Conservation (phyloP, 2,888 invertebrate genomes). For the Mycalesis mineus region DNA sequence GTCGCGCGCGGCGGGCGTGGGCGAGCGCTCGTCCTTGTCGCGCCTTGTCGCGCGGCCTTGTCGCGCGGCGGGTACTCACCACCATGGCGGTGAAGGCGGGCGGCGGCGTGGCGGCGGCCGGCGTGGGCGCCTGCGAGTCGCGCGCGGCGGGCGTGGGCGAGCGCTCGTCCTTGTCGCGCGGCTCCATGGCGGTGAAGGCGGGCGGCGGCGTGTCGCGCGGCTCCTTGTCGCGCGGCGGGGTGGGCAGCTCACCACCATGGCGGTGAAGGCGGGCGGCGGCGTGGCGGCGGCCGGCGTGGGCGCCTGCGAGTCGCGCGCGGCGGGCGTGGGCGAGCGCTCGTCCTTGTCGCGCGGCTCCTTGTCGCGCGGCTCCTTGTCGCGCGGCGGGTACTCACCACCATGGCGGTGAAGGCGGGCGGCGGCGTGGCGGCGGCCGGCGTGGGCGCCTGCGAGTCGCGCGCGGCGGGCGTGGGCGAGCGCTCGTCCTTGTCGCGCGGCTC, state of each 20-base stretch:
- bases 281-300: slow-evolving; percentile 48
- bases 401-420: slow-evolving; percentile 57
- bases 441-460: slow-evolving; percentile 45
- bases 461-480: slow-evolving; percentile 38
- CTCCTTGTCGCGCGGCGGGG: slow-evolving; percentile 84
- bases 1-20: slow-evolving; percentile 39
- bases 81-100: slow-evolving; percentile 53
- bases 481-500: slow-evolving; percentile 78
- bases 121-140: slow-evolving; percentile 49
- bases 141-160: slow-evolving; percentile 37
- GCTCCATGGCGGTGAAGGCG: too few relatives aligned
- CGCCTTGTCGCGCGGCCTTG: too few relatives aligned
- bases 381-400: slow-evolving; percentile 56
- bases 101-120: slow-evolving; percentile 51
- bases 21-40: slow-evolving; percentile 69
- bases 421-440: slow-evolving; percentile 51
- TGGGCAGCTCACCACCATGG: slow-evolving; percentile 48
- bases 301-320: slow-evolving; percentile 45
- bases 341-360: slow-evolving; percentile 76
- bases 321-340: slow-evolving; percentile 46
- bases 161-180: slow-evolving; percentile 76
- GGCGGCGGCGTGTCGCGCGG: too few relatives aligned
- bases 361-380: slow-evolving; percentile 82
- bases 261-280: slow-evolving; percentile 57
- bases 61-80: too few relatives aligned